Conservation (phyloP, 2,888 invertebrate species). For the Pammene aurita region DNA sequence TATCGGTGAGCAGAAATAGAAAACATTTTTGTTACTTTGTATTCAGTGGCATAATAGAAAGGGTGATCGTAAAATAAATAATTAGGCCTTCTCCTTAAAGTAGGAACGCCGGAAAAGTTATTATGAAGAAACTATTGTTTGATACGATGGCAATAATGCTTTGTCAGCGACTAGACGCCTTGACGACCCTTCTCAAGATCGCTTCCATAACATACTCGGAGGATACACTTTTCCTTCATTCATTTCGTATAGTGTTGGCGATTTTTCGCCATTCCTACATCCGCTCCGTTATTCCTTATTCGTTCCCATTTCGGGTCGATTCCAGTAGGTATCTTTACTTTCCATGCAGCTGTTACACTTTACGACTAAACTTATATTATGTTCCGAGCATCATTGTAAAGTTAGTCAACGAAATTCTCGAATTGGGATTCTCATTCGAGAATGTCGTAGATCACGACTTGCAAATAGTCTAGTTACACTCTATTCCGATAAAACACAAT, state of each 20-base stretch:
- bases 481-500: neutral
- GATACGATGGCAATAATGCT: constrained; percentile 60
- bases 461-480: neutral
- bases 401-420: constrained; percentile 54
- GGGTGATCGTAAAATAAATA: constrained; percentile 17
- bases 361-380: constrained; percentile 75
- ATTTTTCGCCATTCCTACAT: constrained; percentile 57
- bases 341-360: constrained; percentile 78
- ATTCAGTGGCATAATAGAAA: constrained; percentile 13
- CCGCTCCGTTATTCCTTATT: constrained; percentile 60
- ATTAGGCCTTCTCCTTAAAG: constrained; percentile 20
- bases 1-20: neutral
- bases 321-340: constrained; percentile 68
- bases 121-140: constrained; percentile 52
- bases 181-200: constrained; percentile 60
- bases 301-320: constrained; percentile 60
- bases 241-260: constrained; percentile 57
- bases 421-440: constrained; percentile 32
- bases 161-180: constrained; percentile 54
- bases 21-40: constrained; percentile 2
- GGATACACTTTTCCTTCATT: constrained; percentile 54
- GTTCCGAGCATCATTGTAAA: constrained; percentile 69
- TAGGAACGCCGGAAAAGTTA: constrained; percentile 41
- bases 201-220: constrained; percentile 50
- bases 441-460: constrained; percentile 22